Evolutionary conservation across 1,140 invertebrate species (phyloP), one percentile per base, ranked within the genome.

Genomic region (Aphis gossypii): DNA sequence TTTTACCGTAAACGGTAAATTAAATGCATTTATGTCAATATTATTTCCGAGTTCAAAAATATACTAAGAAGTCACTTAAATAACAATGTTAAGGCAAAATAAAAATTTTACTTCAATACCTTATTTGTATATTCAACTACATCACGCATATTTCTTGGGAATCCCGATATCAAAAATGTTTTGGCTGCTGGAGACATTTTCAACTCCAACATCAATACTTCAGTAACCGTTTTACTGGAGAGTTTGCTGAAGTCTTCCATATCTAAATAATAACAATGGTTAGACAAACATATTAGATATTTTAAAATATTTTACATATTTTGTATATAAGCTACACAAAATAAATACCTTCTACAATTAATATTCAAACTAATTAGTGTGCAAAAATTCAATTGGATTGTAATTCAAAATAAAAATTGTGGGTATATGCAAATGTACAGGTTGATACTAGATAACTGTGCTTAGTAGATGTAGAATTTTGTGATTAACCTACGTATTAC

Each of bases 161-260:
- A 99, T 83, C 99, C 99, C 94, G 99, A 99, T 44, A 99, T 97
- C 35, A 99, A 96, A 96, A 98, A 99, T 9, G 98, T 98, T 95
- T 98, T 98, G 84, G 98, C 97, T 93, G 97, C 97, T 90, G 97
- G 97, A 93, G 98, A 97, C 97, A 98, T 98, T 96, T 99, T 98
- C 96, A 99, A 97, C 96, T 99, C 98, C 93, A 98, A 96, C 97
- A 98, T 98, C 84, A 98, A 96, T 11, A 98, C 97, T 95, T 98
- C 97, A 0, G 98, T 97, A 14, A 98, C 97, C 5, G 97, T 98
- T 95, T 97, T 97, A 95, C 98, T 98, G 60, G 97, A 98, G 91
- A 98, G 95, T 95, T 97, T 96, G 93, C 97, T 97, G 95, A 98
- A 98, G 95, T 98, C 97, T 96, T 97, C 97, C 96, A 98, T 97